A percentile compares a stretch with the other conserved stretches of the same genome.
phyloP scores from a whole-genome alignment of 92 coral and sea anemone genomes.

The Actinostola sp. region DNA sequence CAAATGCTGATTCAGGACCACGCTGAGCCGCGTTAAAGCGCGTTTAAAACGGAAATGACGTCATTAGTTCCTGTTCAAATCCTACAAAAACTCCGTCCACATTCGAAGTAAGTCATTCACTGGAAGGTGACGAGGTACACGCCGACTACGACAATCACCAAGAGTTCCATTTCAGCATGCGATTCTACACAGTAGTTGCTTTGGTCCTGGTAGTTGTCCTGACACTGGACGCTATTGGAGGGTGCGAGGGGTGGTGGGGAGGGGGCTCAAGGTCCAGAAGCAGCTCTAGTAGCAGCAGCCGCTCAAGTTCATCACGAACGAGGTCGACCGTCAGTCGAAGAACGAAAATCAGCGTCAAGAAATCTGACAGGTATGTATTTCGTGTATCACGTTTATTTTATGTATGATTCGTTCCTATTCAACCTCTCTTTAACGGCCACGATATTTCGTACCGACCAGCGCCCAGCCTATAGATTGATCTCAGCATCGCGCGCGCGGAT shows the following conservation, averaged over 20 bases:
- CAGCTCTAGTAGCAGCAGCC: conserved; percentile 5
- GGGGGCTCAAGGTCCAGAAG: conserved; percentile 6
- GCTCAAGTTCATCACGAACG: conserved; percentile 16
- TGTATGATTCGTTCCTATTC: too few relatives aligned
- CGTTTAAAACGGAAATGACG: too few relatives aligned
- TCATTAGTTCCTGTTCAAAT: too few relatives aligned
- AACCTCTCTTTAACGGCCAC: too few relatives aligned
- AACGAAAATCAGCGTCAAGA: conserved; percentile 16
- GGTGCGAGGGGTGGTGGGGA: conserved; percentile 63
- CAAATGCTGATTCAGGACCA: too few relatives aligned
- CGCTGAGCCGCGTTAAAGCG: too few relatives aligned
- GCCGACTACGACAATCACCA: not conserved
- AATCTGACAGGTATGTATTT: conserved; percentile 26
- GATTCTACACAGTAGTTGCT: conserved; percentile 13
- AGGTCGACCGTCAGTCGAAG: not conserved
- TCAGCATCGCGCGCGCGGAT: too few relatives aligned
- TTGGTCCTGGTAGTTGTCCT: conserved; percentile 42
- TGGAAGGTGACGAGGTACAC: not conserved
- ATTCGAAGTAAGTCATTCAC: too few relatives aligned
- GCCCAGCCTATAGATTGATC: too few relatives aligned
- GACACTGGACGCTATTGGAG: conserved; percentile 44
- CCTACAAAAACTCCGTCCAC: too few relatives aligned
- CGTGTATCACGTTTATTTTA: not conserved
- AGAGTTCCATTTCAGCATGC: not conserved
- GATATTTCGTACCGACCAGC: too few relatives aligned